These are phyloP conservation scores for Archegozetes longisetosus DNA, from an alignment of 1,140 invertebrate species.

Conservation along the genomic window DNA sequence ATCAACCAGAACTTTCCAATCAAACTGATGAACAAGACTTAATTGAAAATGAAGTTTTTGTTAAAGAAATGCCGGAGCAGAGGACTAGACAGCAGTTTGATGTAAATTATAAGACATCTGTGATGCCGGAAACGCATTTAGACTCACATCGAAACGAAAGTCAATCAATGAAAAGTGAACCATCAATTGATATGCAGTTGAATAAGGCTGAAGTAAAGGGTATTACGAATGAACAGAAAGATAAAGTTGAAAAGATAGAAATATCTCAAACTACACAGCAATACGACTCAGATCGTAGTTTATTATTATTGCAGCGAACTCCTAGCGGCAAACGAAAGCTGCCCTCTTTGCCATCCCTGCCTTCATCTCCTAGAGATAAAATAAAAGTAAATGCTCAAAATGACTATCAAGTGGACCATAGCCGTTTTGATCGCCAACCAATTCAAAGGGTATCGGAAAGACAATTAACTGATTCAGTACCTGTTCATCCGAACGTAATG, in stretches of 20 bases:
- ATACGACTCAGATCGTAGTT: not conserved
- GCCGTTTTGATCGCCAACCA: not conserved
- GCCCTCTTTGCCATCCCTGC: slow-evolving; percentile 1
- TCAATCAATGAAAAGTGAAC: not conserved
- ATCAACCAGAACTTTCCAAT: not conserved
- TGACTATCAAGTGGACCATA: not conserved
- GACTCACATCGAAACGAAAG: not conserved
- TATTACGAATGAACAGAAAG: not conserved
- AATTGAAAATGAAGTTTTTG: not conserved
- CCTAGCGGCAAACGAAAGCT: slow-evolving; percentile 6
- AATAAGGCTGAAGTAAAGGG: not conserved
- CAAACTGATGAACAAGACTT: not conserved
- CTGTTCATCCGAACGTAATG: not conserved
- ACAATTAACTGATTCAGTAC: not conserved
- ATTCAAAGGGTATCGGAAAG: not conserved
- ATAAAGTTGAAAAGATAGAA: not conserved
- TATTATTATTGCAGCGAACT: not conserved
- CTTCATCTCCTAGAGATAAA: not conserved
- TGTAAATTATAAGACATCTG: too few species aligned
- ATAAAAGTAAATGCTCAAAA: not conserved
- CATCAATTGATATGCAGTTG: not conserved
- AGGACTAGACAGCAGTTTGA: too few species aligned
- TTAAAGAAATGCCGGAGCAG: too few species aligned
- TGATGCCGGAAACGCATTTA: too few species aligned
- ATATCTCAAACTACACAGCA: not conserved